Evolutionary conservation across 1,140 invertebrate species (phyloP), one percentile per base, ranked within the genome.

Genomic region (Drosophila orosa): DNA sequence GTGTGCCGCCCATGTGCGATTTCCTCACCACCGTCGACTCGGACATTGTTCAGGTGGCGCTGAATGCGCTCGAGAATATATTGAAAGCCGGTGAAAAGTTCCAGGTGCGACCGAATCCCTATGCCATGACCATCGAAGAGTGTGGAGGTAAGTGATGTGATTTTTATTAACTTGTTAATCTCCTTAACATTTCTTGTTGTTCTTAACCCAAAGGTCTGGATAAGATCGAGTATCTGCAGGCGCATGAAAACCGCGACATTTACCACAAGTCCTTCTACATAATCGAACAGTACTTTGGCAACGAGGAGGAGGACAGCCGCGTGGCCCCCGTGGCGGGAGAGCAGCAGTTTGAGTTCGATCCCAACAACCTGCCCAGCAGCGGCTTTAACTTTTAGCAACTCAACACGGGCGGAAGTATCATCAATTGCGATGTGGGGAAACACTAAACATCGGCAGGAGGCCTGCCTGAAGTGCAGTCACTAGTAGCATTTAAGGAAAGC

Each of bases 1-100:
- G 97, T 91, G 98, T 99, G 81, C 95, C 96, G n/a, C 98, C 98
- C 0, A 93, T 99, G 66, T 99, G 98, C 92, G 97, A 99, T 90
- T 94, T 99, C 57, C 93, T 99, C 33, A 98, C 97, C 1, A 96
- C 99, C 29, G 97, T 97, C 93, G 98, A 99, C 93, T 93, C 96
- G 0, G 99, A 99, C 91, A 98, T 99, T n/a, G 95, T 99, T n/a
- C 97, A 98, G 92, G 98, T 99, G 35, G 98, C 98, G 31, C 94
- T 99, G 2, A 99, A 98, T 92, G 98, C 98, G 31, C 93, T 99
- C 29, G 98, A 99, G 90, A 99, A 99, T 93, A 99, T 99, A 77
- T 93, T 99, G 17, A 95, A 97, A 92, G 93, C 98, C 10, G 98
- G 98, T 31, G 97, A 98, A 92, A 95, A 97, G 90, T 89, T 92